Conservation (phyloP, 2,113 vertebrate species). For the Strix uralensis region DNA sequence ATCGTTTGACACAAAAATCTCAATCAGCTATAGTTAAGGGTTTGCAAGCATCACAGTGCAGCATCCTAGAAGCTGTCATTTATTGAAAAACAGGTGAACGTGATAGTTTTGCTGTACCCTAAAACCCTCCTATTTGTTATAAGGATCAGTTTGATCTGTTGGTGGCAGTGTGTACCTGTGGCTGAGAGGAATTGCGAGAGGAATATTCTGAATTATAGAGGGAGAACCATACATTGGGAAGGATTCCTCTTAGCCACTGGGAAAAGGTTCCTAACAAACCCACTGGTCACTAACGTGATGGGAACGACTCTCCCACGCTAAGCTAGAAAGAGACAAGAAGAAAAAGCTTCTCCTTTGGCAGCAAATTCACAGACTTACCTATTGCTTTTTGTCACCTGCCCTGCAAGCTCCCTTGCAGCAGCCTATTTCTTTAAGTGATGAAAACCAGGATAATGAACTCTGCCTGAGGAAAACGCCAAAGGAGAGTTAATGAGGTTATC, state of each 20-base stretch:
- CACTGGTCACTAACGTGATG: background rate
- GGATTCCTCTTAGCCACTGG: background rate
- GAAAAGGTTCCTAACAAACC: background rate
- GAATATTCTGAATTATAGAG: background rate
- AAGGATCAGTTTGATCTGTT: slow-evolving; percentile 29
- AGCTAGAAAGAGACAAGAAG: background rate
- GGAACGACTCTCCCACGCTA: background rate
- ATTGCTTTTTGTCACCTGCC: background rate
- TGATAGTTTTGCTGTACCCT: background rate
- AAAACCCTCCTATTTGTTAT: background rate
- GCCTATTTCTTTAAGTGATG: slow-evolving; percentile 25
- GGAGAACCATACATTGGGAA: background rate
- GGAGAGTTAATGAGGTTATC: slow-evolving; percentile 10
- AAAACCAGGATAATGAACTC: slow-evolving; percentile 27
- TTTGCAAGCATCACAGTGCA: background rate
- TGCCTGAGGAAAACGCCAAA: background rate
- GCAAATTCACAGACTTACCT: background rate
- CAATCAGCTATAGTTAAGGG: background rate
- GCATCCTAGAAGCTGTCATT: background rate
- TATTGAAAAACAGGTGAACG: background rate
- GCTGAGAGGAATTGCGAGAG: background rate
- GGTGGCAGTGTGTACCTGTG: slow-evolving; percentile 65
- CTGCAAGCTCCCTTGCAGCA: background rate
- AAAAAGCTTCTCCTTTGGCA: slow-evolving; percentile 6
- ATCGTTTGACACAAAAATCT: background rate